Percentiles rank a stretch among this genome's conserved stretches.
These are phyloP conservation scores for Tricholauxania praeusta DNA, from an alignment of 2,888 invertebrate species.

Conservation along the genomic window DNA sequence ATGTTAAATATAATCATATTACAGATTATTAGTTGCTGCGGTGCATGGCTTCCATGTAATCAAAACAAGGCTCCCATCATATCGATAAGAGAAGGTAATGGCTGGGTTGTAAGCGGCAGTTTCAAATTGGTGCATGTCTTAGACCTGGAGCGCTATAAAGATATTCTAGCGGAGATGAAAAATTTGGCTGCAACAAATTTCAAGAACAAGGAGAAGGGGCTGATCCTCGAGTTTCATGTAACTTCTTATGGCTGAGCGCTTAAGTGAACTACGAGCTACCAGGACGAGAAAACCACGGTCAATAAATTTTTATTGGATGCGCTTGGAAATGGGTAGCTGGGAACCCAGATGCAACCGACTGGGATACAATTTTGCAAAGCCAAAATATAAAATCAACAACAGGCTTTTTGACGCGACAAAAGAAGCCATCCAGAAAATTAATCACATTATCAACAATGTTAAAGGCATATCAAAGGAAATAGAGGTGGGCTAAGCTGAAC, in stretches of 20 bases:
- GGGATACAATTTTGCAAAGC: not conserved
- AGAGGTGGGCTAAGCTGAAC: not conserved
- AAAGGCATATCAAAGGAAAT: too few relatives aligned
- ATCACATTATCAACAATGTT: conserved; percentile 24
- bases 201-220: not conserved
- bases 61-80: not conserved
- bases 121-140: too few relatives aligned
- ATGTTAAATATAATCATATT: too few relatives aligned
- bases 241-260: not conserved
- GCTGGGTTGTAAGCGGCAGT: not conserved
- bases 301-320: conserved; percentile 39
- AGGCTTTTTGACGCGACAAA: conserved; percentile 17
- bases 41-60: not conserved
- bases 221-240: not conserved
- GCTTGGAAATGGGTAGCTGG: conserved; percentile 45
- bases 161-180: too few relatives aligned
- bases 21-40: too few relatives aligned
- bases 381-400: conserved; percentile 41
- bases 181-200: too few relatives aligned
- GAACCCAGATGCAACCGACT: conserved; percentile 19
- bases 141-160: too few relatives aligned
- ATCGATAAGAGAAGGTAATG: not conserved
- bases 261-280: too few relatives aligned
- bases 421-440: conserved; percentile 20
- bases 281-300: conserved; percentile 9